Percentiles rank a stretch among this genome's conserved stretches.
Conservation (phyloP, 2,113 vertebrate species). For the Pogona vitticeps region DNA sequence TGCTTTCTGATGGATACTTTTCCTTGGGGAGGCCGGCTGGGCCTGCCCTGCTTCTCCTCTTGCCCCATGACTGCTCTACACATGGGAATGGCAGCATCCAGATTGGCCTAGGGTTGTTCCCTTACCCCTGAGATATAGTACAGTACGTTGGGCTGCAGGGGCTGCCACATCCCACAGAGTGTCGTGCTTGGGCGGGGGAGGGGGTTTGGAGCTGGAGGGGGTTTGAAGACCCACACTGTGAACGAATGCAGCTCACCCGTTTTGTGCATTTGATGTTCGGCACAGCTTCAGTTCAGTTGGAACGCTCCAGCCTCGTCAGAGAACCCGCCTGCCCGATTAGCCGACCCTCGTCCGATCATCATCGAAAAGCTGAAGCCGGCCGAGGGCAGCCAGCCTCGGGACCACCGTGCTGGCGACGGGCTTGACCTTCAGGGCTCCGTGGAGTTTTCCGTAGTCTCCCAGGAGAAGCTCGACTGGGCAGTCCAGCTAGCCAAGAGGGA, state of each 20-base stretch:
- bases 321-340: conserved; percentile 80
- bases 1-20: no score
- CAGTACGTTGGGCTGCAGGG: no score
- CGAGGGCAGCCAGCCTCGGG: not conserved
- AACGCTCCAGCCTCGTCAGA: conserved; percentile 71
- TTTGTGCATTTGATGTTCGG: conserved; percentile 27
- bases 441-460: conserved; percentile 86
- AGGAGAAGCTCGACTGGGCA: conserved; percentile 87
- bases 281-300: conserved; percentile 88
- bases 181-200: no score
- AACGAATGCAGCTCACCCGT: not conserved
- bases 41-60: no score
- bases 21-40: no score
- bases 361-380: conserved; percentile 85
- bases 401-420: conserved; percentile 37
- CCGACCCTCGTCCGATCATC: conserved; percentile 81
- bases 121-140: no score
- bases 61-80: conserved; percentile 23
- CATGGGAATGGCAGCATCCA: not conserved
- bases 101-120: not conserved
- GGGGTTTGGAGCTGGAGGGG: no score
- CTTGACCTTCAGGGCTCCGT: conserved; percentile 70
- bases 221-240: no score
- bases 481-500: conserved; percentile 88
- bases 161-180: no score